Conservation (phyloP, 2,113 vertebrate species). For the Saguinus midas region DNA sequence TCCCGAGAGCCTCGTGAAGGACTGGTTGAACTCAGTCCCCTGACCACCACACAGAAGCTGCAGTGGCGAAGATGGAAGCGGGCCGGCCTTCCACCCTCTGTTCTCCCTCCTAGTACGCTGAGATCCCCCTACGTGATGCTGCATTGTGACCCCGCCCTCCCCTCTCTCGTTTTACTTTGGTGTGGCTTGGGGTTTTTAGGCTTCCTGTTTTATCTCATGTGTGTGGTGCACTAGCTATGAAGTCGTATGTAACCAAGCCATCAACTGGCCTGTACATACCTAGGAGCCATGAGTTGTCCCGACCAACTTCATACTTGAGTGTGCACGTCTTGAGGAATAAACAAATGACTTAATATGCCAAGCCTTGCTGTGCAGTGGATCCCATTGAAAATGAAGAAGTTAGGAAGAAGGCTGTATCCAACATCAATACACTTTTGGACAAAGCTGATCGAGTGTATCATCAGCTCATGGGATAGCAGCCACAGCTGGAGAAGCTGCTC, state of each 20-base stretch:
- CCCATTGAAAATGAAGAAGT: slow-evolving; percentile 99
- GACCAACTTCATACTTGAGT: slow-evolving; percentile 79
- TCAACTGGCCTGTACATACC: slow-evolving; percentile 78
- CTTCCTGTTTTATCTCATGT: slow-evolving; percentile 79
- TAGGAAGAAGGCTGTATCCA: slow-evolving; percentile 98
- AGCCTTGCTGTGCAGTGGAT: slow-evolving; percentile 98
- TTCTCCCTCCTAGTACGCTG: slow-evolving; percentile 60
- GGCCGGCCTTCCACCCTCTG: slow-evolving; percentile 70
- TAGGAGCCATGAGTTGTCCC: slow-evolving; percentile 71
- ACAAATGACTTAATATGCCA: slow-evolving; percentile 85
- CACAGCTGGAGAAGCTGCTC: slow-evolving; percentile 95
- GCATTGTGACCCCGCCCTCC: background rate
- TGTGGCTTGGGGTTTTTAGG: slow-evolving; percentile 81
- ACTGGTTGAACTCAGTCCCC: slow-evolving; percentile 95
- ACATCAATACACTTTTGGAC: slow-evolving; percentile 97
- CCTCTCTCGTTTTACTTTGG: slow-evolving; percentile 72
- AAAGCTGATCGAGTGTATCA: slow-evolving; percentile 98
- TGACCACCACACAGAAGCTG: slow-evolving; percentile 79
- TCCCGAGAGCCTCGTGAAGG: slow-evolving; percentile 95
- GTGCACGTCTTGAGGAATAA: slow-evolving; percentile 84
- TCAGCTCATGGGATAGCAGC: slow-evolving; percentile 97
- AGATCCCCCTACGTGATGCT: slow-evolving; percentile 70
- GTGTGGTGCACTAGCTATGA: slow-evolving; percentile 80
- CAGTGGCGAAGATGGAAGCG: slow-evolving; percentile 54
- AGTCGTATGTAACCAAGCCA: slow-evolving; percentile 76